Evolutionary conservation across 2,888 invertebrate genomes (phyloP), one percentile per base, ranked within the genome.

Genomic region (Portevinia maculata): DNA sequence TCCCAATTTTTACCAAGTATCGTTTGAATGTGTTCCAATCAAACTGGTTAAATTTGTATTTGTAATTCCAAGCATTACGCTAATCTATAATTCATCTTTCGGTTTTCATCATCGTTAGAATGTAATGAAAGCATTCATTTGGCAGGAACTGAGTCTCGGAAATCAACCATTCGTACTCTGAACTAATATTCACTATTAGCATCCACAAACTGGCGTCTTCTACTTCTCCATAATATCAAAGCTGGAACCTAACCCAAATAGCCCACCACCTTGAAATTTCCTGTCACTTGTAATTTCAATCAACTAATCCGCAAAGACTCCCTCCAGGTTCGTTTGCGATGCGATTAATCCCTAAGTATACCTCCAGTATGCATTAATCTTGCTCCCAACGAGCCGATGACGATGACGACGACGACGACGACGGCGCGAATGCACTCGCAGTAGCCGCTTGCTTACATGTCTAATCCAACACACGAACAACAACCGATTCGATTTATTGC

Each of bases 381-480:
- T 60, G 6, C 3, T 13, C 11, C 32, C 21, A n/a, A 39, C 17
- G 24, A 8, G 7, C 13, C 41, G 24, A 55, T 13, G 37, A n/a
- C n/a, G n/a, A n/a, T n/a, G n/a, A n/a, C 34, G 28, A 50, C 44
- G 64, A 64, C 64, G 52, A 67, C 74, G 79, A n/a, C 50, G 13
- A 8, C 9, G 8, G 11, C 7, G 52, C 17, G 9, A 52, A 44
- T 19, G 52, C 65, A 83, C 67, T 78, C 67, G 78, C 78, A 67
- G 78, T 83, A 83, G 78, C 83, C 53, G 44, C 65, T 65, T 78
- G 83, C 78, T 83, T 78, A 83, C 78, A 83, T 52, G 83, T 71
- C 78, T 83, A 83, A 83, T 83, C 83, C 83, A 78, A 78, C 83
- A 83, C 60, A 83, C 78, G 78, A 83, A 78, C 78, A 83, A 78